A percentile compares a stretch with the other conserved stretches of the same genome.
Evolutionary conservation across 2,113 vertebrate species (phyloP).

Genomic region (Cyanistes caeruleus): DNA sequence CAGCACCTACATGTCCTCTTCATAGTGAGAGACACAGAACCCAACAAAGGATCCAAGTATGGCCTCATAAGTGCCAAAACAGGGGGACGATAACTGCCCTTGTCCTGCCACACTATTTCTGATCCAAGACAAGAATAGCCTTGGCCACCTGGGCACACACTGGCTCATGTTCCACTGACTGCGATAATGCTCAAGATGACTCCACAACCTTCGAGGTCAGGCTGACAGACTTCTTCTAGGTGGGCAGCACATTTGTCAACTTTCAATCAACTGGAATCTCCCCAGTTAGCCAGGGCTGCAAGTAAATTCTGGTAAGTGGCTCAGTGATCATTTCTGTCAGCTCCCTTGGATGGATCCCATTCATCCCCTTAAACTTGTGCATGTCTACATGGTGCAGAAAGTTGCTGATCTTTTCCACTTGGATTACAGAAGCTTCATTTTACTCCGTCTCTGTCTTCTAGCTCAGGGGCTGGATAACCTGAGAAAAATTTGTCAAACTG

Average conservation of each 20-base stretch:
- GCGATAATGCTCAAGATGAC: background rate
- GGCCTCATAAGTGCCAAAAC: background rate
- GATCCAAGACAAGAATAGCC: background rate
- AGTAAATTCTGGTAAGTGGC: background rate
- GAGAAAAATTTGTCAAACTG: background rate
- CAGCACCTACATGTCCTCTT: background rate
- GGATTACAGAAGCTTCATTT: background rate
- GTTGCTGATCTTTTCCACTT: accelerated
- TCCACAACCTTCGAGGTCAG: background rate
- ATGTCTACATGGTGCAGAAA: background rate
- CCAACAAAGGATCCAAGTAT: accelerated
- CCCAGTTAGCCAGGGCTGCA: background rate
- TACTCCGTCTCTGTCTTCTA: background rate
- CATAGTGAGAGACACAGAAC: background rate
- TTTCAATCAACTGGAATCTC: background rate
- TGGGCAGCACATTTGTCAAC: background rate
- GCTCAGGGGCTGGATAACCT: background rate
- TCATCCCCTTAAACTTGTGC: background rate
- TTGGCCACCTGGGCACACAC: background rate
- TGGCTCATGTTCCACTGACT: background rate
- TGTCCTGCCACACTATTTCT: background rate
- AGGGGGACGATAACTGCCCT: background rate
- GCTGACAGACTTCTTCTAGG: background rate
- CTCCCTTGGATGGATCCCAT: background rate
- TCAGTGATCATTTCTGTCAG: background rate